A percentile compares a stretch with the other conserved stretches of the same genome.
Evolutionary conservation across 2,797 vertebrate species (phyloP).

Genomic region (Melanogrammus aeglefinus): DNA sequence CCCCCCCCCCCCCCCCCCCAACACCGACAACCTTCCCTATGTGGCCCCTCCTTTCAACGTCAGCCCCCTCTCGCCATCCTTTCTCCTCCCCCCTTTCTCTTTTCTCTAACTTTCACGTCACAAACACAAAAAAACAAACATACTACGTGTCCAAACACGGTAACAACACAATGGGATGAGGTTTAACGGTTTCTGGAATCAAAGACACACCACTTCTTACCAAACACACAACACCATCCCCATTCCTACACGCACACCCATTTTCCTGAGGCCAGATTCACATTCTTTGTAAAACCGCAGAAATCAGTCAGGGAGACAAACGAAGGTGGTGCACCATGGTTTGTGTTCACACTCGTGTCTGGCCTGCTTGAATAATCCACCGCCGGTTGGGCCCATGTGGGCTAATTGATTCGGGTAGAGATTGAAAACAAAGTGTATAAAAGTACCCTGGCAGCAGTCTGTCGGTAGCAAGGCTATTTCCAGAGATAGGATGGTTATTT

Average conservation of each 20-base stretch:
- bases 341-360: background rate
- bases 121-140: background rate
- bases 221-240: background rate
- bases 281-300: constrained; percentile 57
- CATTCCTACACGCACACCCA: constrained; percentile 33
- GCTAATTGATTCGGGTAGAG: constrained; percentile 30
- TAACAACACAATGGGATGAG: background rate
- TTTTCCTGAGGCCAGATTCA: constrained; percentile 43
- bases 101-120: background rate
- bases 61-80: background rate
- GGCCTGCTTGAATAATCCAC: background rate
- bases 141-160: background rate
- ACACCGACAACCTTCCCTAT: background rate
- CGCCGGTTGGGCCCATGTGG: background rate
- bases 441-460: background rate
- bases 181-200: background rate
- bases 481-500: background rate
- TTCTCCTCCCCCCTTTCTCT: background rate
- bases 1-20: too few relatives aligned
- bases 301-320: background rate
- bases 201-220: background rate
- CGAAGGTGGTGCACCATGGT: background rate
- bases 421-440: constrained; percentile 12
- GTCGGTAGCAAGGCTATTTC: too few relatives aligned
- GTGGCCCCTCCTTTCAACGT: background rate